phyloP scores from a whole-genome alignment of 2,113 vertebrate genomes.

The Scytalopus superciliaris region DNA sequence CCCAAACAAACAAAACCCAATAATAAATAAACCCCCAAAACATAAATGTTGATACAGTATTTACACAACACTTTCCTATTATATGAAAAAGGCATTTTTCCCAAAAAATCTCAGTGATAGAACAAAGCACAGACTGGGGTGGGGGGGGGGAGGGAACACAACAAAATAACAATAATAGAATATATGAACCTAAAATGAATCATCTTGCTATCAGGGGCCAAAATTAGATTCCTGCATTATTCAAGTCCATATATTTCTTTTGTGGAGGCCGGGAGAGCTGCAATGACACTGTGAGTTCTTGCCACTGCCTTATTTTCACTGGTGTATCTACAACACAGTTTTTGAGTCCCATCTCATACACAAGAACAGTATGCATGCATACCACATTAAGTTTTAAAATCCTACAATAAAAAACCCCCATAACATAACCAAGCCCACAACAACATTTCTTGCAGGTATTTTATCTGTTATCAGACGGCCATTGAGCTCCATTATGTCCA shows the following conservation, averaged over 20 bases:
- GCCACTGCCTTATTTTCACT: background rate
- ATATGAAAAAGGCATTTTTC: background rate
- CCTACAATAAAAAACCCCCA: rapidly evolving
- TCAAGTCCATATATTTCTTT: background rate
- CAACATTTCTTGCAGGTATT: background rate
- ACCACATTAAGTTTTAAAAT: background rate
- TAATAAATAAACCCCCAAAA: background rate
- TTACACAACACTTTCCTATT: background rate
- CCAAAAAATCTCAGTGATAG: background rate
- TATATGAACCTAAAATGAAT: background rate
- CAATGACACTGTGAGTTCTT: background rate
- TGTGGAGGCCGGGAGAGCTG: background rate
- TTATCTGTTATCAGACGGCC: background rate
- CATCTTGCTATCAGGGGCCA: background rate
- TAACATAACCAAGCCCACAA: no score
- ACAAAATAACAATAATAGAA: background rate
- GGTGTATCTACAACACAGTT: background rate
- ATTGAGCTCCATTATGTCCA: constrained; percentile 72
- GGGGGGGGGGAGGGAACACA: background rate
- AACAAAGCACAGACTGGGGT: background rate
- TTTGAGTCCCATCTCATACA: background rate
- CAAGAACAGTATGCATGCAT: rapidly evolving
- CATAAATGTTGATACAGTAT: background rate
- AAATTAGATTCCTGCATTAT: background rate
- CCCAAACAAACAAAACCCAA: rapidly evolving